Conservation (phyloP, 2,888 invertebrate species). For the Yponomeuta malinellus region DNA sequence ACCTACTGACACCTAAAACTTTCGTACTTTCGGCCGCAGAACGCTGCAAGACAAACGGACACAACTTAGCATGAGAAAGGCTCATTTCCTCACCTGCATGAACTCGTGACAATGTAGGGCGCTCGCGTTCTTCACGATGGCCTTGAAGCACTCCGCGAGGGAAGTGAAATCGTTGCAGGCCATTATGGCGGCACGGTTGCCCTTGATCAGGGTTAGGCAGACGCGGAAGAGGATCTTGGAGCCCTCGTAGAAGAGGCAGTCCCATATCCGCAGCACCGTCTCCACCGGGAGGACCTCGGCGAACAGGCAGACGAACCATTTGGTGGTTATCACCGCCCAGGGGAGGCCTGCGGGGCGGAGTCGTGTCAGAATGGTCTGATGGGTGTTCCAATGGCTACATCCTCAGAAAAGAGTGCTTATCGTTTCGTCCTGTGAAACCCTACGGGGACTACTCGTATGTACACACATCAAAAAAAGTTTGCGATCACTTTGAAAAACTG, state of each 20-base stretch:
- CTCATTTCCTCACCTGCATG: constrained; percentile 79
- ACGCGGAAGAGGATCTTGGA: constrained; percentile 94
- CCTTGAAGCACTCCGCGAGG: constrained; percentile 88
- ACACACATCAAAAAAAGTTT: too few species aligned
- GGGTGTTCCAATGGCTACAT: too few species aligned
- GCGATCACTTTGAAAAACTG: too few species aligned
- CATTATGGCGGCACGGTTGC: constrained; percentile 82
- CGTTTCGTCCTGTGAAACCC: too few species aligned
- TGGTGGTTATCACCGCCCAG: constrained; percentile 93
- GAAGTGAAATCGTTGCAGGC: constrained; percentile 87
- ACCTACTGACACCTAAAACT: too few species aligned
- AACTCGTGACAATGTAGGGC: constrained; percentile 92
- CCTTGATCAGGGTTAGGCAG: constrained; percentile 87
- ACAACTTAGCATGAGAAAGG: too few species aligned
- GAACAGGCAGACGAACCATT: constrained; percentile 97
- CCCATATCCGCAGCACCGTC: constrained; percentile 96
- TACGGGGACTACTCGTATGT: too few species aligned
- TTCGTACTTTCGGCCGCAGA: too few species aligned
- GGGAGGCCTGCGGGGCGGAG: constrained; percentile 77
- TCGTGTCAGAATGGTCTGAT: neutral
- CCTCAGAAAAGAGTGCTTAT: too few species aligned
- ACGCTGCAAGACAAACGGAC: too few species aligned
- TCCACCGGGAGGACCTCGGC: constrained; percentile 95
- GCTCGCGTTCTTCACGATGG: constrained; percentile 85
- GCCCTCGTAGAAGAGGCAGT: constrained; percentile 95